These are phyloP conservation scores for Bombus pascuorum DNA, from an alignment of 1,140 invertebrate genomes.

Conservation along the genomic window DNA sequence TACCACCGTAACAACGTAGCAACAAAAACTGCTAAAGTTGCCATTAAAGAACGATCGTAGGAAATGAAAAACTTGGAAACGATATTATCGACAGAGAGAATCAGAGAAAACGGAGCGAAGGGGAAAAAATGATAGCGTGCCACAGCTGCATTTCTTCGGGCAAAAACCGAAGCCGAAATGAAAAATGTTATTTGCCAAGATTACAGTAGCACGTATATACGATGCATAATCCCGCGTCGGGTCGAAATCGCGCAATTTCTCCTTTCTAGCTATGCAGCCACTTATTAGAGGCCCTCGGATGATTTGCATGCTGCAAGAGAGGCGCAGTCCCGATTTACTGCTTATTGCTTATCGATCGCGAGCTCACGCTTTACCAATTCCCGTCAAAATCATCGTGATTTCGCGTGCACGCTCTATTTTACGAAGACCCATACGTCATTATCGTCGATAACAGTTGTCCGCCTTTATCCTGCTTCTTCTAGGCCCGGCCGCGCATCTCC, in stretches of 20 bases:
- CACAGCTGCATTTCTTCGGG: conserved; percentile 15
- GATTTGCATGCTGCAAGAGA: conserved; percentile 69
- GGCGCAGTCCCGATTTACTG: conserved; percentile 75
- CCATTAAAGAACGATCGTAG: neutral
- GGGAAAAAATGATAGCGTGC: conserved; percentile 16
- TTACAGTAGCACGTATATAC: conserved; percentile 16
- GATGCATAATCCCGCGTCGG: conserved; percentile 25
- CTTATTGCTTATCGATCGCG: conserved; percentile 73
- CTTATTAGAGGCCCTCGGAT: conserved; percentile 45
- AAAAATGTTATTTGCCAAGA: conserved; percentile 52
- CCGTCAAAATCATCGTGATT: conserved; percentile 64
- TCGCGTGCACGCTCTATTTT: conserved; percentile 62
- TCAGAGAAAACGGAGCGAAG: neutral
- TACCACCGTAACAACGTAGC: neutral
- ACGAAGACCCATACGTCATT: conserved; percentile 53
- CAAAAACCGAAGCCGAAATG: conserved; percentile 41
- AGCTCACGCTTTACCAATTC: conserved; percentile 52
- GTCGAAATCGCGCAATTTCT: conserved; percentile 49
- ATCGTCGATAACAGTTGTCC: conserved; percentile 65
- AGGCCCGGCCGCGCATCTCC: neutral
- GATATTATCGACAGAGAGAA: conserved; percentile 3
- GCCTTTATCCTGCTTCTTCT: conserved; percentile 52
- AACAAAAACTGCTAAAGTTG: neutral
- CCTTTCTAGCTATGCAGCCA: conserved; percentile 39
- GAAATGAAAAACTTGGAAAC: neutral